Percentiles rank a stretch among this genome's conserved stretches.
phyloP scores from a whole-genome alignment of 2,888 invertebrate genomes.

The Lumbricus terrestris region DNA sequence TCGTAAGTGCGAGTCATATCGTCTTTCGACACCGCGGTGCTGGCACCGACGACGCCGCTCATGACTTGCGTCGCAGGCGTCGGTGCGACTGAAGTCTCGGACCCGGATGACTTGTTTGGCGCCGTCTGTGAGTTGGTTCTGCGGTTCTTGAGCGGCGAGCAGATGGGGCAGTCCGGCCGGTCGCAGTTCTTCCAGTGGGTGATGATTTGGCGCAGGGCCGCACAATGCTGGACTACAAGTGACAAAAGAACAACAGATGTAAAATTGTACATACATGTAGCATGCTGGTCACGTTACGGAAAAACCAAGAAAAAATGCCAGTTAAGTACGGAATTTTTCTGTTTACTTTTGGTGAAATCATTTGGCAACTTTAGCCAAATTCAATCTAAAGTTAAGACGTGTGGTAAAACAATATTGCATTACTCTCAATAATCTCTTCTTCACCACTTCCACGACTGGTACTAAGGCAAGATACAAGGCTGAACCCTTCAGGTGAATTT shows the following conservation, averaged over 20 bases:
- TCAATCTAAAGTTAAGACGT: too few species aligned
- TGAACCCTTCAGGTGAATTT: too few species aligned
- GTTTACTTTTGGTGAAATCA: neutral
- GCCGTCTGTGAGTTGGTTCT: neutral
- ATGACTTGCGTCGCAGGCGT: neutral
- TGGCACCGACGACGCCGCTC: neutral
- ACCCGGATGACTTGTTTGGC: neutral
- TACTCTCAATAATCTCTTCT: neutral
- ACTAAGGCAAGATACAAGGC: too few species aligned
- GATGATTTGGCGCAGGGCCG: constrained; percentile 96
- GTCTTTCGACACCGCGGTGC: neutral
- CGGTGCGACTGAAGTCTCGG: neutral
- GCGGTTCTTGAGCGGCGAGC: constrained; percentile 79
- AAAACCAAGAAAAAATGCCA: neutral
- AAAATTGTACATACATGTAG: neutral
- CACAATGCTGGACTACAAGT: constrained; percentile 82
- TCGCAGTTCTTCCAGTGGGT: constrained; percentile 98
- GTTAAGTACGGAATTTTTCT: neutral
- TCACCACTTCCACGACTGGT: neutral
- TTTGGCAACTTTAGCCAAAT: neutral
- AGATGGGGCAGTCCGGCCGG: constrained; percentile 93
- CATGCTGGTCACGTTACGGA: neutral
- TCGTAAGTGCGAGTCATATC: constrained; percentile 24
- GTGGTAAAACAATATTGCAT: neutral
- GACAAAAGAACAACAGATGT: neutral